A percentile compares a stretch with the other conserved stretches of the same genome.
phyloP scores from a whole-genome alignment of 2,888 invertebrate species.

The Holacanthella duospinosa region DNA sequence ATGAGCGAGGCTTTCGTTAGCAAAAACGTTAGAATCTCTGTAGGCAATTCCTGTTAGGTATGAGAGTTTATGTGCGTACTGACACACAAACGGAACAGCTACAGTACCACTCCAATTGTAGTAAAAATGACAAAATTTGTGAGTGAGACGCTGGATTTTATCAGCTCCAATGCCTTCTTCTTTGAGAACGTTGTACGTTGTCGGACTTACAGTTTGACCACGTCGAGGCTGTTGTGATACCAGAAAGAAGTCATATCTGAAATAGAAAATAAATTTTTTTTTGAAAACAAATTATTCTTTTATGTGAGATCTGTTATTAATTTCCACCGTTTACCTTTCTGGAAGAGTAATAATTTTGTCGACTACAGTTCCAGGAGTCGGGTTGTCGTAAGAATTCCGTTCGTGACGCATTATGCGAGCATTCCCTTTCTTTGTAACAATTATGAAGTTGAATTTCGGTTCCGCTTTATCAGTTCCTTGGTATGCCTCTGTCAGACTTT shows the following conservation, averaged over 20 bases:
- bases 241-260: slow-evolving; percentile 78
- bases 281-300: no score
- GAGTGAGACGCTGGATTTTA: slow-evolving; percentile 67
- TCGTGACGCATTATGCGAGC: slow-evolving; percentile 38
- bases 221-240: slow-evolving; percentile 79
- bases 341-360: slow-evolving; percentile 75
- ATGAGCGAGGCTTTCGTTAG: not conserved
- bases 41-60: slow-evolving; percentile 42
- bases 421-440: slow-evolving; percentile 80
- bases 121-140: slow-evolving; percentile 78
- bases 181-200: slow-evolving; percentile 75
- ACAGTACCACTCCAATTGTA: slow-evolving; percentile 68
- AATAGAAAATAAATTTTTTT: not conserved
- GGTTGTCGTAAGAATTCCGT: slow-evolving; percentile 42
- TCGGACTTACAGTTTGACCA: slow-evolving; percentile 76
- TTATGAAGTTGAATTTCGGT: slow-evolving; percentile 56
- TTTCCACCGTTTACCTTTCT: slow-evolving; percentile 38
- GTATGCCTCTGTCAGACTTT: slow-evolving; percentile 2
- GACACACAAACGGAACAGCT: slow-evolving; percentile 46
- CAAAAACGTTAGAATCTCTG: not conserved
- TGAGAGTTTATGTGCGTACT: slow-evolving; percentile 47
- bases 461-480: not conserved
- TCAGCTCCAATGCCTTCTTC: slow-evolving; percentile 58
- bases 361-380: slow-evolving; percentile 73
- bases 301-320: not conserved